Evolutionary conservation across 2,113 vertebrate species (phyloP).

Genomic region (Malaclemys terrapin): DNA sequence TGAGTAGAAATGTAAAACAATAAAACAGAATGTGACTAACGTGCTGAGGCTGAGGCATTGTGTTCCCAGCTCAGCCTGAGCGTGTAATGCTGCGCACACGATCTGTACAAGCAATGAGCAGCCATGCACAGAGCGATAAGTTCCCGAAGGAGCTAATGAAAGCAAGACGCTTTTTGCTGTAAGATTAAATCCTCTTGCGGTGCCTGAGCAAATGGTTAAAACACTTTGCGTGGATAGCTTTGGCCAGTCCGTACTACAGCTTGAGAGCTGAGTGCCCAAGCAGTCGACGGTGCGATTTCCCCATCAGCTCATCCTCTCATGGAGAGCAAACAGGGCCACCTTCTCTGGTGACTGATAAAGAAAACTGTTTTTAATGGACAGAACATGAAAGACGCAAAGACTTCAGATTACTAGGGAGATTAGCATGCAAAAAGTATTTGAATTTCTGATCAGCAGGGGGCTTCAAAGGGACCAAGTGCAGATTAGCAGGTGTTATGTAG

Average conservation of each 20-base stretch:
- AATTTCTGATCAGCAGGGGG: constrained; percentile 89
- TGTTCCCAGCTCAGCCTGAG: rapidly evolving
- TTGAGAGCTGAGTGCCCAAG: not conserved
- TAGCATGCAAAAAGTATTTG: constrained; percentile 92
- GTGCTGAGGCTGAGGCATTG: not conserved
- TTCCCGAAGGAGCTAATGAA: rapidly evolving
- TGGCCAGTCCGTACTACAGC: not conserved
- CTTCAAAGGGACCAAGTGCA: constrained; percentile 83
- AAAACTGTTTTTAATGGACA: constrained; percentile 85
- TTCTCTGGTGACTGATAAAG: constrained; percentile 70
- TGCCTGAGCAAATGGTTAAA: not conserved
- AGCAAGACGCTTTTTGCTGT: not conserved
- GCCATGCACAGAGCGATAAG: rapidly evolving
- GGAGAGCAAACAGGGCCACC: constrained; percentile 19
- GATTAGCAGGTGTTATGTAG: constrained; percentile 92
- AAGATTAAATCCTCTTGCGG: not conserved
- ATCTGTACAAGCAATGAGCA: rapidly evolving
- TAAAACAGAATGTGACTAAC: not conserved
- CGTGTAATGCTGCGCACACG: not conserved
- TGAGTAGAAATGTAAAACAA: rapidly evolving
- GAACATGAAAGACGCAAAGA: constrained; percentile 82
- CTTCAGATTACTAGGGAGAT: constrained; percentile 90
- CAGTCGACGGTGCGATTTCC: constrained; percentile 17
- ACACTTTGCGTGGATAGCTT: constrained; percentile 5
- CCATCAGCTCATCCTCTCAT: not conserved